Base-by-base conservation (phyloP, 2,888 invertebrate genomes). In the Macrophya annulata region DNA sequence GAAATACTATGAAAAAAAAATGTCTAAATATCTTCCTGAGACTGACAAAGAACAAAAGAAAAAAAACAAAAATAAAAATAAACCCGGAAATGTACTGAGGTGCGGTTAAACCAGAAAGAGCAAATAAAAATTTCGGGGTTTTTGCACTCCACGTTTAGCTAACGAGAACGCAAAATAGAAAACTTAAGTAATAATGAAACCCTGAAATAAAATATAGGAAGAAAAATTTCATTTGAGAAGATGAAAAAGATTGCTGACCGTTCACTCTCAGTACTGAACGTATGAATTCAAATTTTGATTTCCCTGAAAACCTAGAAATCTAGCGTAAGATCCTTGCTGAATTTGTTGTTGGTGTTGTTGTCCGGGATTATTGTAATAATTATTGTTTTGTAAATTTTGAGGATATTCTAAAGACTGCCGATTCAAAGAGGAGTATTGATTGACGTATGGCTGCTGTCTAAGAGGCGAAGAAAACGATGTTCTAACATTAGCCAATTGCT, bases 251-350 rank as follows among this genome's bases (percentile, higher is more conserved):
- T 3, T 40, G 25, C 31, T 31, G 31, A 31, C 71, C 15, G 71
- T 8, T 71, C 45, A 21, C 15, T 12, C 45, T 21, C 68, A 90
- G 85, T 90, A 91, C 84, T 89, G 90, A 87, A 90, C 89, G 85
- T 89, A 92, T 43, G 91, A 90, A 43, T 91, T 91, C 86, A 89
- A 86, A 85, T 89, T 89, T 65, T 89, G 89, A 74, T 90, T 88
- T 43, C 90, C 91, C 85, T 90, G 91, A 87, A 89, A 91, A 84
- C 90, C 91, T 81, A 89, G 85, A 81, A 90, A 86, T 82, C 92
- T 90, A 45, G 91, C 87, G 84, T 92, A 90, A 25, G 91, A 90
- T 86, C 17, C 91, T 25, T 92, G 90, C 72, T 91, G 90, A 84
- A 89, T 86, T 10, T 86, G 85, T 17, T 87, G 84, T 45, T 87